Percentiles rank a stretch among this genome's conserved stretches.
Evolutionary conservation across 2,113 vertebrate genomes (phyloP).

Genomic region (Struthio camelus): DNA sequence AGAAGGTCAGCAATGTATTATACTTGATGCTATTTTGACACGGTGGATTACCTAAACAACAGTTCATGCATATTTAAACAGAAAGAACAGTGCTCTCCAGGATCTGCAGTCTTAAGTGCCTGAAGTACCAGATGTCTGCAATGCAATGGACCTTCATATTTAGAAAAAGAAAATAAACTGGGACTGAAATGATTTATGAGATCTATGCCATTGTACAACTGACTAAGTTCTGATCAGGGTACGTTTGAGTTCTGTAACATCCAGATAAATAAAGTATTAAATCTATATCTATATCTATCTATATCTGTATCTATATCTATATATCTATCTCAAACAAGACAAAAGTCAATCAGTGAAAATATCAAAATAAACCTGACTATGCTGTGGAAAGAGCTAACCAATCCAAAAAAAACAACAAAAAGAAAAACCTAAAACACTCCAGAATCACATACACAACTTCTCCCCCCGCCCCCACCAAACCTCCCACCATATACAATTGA

Average conservation of each 20-base stretch:
- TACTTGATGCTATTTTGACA: slow-evolving; percentile 80
- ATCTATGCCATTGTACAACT: not conserved
- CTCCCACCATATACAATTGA: not conserved
- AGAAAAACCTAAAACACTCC: not conserved
- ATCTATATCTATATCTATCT: too few species aligned
- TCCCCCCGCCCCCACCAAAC: not conserved
- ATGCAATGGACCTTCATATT: slow-evolving; percentile 79
- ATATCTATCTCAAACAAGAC: not conserved
- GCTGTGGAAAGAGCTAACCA: not conserved
- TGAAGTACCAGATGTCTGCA: slow-evolving; percentile 80
- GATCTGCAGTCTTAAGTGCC: slow-evolving; percentile 67
- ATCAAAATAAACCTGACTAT: not conserved
- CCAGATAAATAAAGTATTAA: not conserved
- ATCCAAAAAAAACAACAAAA: not conserved
- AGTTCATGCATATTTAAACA: slow-evolving; percentile 84
- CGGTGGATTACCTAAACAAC: slow-evolving; percentile 73
- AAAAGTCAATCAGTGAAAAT: not conserved
- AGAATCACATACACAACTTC: not conserved
- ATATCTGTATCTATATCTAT: too few species aligned
- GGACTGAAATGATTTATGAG: slow-evolving; percentile 22
- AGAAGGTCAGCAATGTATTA: slow-evolving; percentile 62
- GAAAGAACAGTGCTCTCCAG: slow-evolving; percentile 71
- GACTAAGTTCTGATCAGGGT: not conserved
- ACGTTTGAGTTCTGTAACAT: not conserved
- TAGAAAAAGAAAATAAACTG: slow-evolving; percentile 81